Evolutionary conservation across 2,797 vertebrate species (phyloP).

Genomic region (Poeciliopsis infans): DNA sequence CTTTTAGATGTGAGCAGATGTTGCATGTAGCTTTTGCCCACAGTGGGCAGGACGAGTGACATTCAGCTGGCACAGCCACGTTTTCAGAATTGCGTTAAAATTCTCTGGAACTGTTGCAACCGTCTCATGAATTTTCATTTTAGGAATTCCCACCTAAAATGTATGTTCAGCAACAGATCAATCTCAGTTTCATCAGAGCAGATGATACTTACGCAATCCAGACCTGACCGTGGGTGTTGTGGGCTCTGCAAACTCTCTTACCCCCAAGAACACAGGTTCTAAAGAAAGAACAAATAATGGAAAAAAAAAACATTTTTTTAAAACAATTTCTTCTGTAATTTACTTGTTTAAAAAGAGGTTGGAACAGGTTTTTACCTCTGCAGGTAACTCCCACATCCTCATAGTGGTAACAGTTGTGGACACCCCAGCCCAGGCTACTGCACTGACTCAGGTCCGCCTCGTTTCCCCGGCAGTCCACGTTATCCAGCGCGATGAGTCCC

Average conservation of each 20-base stretch:
- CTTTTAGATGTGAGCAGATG: not conserved
- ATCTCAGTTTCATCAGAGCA: conserved; percentile 29
- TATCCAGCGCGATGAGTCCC: conserved; percentile 91
- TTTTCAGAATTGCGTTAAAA: not conserved
- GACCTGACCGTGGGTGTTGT: conserved; percentile 47
- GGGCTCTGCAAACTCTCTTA: conserved; percentile 34
- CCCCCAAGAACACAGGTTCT: conserved; percentile 56
- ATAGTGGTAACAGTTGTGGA: conserved; percentile 98
- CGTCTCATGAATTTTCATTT: not conserved
- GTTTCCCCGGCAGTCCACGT: conserved; percentile 90
- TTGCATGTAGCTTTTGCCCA: not conserved
- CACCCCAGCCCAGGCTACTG: conserved; percentile 89
- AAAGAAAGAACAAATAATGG: conserved; percentile 14
- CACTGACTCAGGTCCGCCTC: conserved; percentile 89
- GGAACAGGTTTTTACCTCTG: conserved; percentile 77
- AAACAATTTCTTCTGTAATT: not conserved
- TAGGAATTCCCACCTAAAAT: not conserved
- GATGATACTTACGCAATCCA: conserved; percentile 70
- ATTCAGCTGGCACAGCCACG: not conserved
- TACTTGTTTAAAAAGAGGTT: not conserved
- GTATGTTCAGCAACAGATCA: not conserved
- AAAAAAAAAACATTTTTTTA: conserved; percentile 5
- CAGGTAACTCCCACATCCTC: conserved; percentile 93
- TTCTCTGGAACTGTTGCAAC: not conserved
- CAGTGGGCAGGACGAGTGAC: not conserved